These are phyloP conservation scores for Beris chalybata DNA, from an alignment of 2,888 invertebrate species.

Conservation along the genomic window DNA sequence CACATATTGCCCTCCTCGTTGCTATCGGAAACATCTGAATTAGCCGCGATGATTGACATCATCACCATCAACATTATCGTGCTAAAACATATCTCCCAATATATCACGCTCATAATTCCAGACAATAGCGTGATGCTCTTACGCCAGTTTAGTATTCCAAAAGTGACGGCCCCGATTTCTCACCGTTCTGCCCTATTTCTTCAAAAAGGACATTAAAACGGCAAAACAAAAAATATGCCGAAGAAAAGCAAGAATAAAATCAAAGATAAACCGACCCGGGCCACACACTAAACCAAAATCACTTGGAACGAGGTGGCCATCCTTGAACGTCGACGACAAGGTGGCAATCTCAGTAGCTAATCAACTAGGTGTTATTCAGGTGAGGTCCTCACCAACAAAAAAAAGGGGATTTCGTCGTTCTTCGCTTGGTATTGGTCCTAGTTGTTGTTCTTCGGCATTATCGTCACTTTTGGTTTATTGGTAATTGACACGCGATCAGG, in stretches of 20 bases:
- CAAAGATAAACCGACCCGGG: slow-evolving; percentile 1
- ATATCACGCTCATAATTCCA: neutral
- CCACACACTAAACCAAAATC: slow-evolving; percentile 14
- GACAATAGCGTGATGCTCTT: no score
- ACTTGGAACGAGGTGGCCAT: slow-evolving; percentile 15
- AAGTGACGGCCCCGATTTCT: no score
- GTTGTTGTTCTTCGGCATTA: slow-evolving; percentile 3
- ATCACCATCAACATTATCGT: slow-evolving; percentile 16
- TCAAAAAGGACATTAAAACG: slow-evolving; percentile 1
- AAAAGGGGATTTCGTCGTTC: neutral
- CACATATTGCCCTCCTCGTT: slow-evolving; percentile 22
- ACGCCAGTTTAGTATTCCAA: no score
- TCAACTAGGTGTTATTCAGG: slow-evolving; percentile 9
- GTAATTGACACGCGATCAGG: slow-evolving; percentile 25
- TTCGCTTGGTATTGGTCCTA: neutral
- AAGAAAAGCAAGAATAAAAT: slow-evolving; percentile 10
- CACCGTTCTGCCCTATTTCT: no score
- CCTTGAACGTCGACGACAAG: slow-evolving; percentile 17
- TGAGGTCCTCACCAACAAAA: neutral
- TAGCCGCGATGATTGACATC: slow-evolving; percentile 2
- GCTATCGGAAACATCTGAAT: slow-evolving; percentile 10
- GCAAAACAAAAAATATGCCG: neutral
- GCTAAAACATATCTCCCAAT: slow-evolving; percentile 21
- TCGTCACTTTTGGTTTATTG: slow-evolving; percentile 18
- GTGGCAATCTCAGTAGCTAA: slow-evolving; percentile 19